Evolutionary conservation across 2,797 vertebrate species (phyloP).

Genomic region (Acanthiza pusilla): DNA sequence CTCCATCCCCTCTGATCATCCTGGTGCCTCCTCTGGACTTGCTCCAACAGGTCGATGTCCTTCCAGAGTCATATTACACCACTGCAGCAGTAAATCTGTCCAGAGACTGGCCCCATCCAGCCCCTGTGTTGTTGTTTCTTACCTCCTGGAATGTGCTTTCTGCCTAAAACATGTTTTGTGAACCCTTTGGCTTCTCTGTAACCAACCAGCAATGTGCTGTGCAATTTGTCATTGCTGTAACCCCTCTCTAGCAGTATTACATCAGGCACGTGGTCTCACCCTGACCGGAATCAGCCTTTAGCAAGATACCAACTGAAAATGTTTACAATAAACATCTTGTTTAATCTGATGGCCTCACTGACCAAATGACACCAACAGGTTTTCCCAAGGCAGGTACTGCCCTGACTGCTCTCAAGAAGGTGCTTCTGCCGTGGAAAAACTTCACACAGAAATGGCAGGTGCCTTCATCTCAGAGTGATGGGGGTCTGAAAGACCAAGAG

Average conservation of each 20-base stretch:
- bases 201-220: neutral
- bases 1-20: neutral
- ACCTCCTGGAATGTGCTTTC: neutral
- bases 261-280: neutral
- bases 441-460: rapidly evolving
- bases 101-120: neutral
- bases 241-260: slow-evolving; percentile 13
- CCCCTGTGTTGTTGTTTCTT: neutral
- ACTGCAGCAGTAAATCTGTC: neutral
- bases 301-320: neutral
- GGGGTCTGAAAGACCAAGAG: neutral
- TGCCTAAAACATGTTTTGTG: neutral
- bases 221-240: neutral
- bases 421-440: neutral
- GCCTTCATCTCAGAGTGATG: neutral
- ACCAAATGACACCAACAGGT: neutral
- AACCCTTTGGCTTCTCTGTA: neutral
- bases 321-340: slow-evolving; percentile 37
- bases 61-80: neutral
- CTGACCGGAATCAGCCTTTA: neutral
- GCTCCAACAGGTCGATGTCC: neutral
- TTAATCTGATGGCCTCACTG: neutral
- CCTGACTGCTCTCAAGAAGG: neutral
- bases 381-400: neutral
- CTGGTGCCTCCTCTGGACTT: neutral